Percentiles rank a stretch among this genome's conserved stretches.
Evolutionary conservation across 2,888 invertebrate genomes (phyloP).

Genomic region (Megalurothrips usitatus): DNA sequence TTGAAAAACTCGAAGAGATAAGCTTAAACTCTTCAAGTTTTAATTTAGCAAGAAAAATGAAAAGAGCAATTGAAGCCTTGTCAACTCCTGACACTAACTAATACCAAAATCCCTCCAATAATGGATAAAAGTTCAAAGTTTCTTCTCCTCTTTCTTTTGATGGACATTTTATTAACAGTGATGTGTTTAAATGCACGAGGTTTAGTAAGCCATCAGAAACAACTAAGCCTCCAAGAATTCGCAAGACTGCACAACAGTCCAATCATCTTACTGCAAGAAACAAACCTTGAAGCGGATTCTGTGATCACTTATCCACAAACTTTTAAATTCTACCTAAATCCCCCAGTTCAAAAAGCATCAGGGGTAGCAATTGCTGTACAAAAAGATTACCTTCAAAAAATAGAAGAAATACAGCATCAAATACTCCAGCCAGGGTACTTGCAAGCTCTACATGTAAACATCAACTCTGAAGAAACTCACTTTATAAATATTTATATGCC

Average conservation of each 20-base stretch:
- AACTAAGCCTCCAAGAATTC: background rate
- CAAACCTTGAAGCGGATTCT: background rate
- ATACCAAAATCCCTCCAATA: background rate
- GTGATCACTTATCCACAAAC: background rate
- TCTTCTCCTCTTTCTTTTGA: background rate
- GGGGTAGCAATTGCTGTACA: no score
- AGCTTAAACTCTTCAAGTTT: no score
- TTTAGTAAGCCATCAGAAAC: background rate
- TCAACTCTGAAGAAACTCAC: no score
- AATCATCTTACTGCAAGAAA: background rate
- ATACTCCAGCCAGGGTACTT: background rate
- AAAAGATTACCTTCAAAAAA: no score
- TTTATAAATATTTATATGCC: background rate
- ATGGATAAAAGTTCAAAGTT: background rate
- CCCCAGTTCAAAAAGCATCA: no score
- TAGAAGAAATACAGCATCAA: no score
- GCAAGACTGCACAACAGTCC: background rate
- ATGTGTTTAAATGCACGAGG: background rate
- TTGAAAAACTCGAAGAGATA: background rate
- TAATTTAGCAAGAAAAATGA: background rate
- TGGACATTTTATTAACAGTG: background rate
- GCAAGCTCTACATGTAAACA: no score
- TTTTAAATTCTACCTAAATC: no score
- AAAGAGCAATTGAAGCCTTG: background rate
- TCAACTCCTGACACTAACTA: background rate